phyloP scores from a whole-genome alignment of 2,888 invertebrate genomes.

The Polyommatus icarus region DNA sequence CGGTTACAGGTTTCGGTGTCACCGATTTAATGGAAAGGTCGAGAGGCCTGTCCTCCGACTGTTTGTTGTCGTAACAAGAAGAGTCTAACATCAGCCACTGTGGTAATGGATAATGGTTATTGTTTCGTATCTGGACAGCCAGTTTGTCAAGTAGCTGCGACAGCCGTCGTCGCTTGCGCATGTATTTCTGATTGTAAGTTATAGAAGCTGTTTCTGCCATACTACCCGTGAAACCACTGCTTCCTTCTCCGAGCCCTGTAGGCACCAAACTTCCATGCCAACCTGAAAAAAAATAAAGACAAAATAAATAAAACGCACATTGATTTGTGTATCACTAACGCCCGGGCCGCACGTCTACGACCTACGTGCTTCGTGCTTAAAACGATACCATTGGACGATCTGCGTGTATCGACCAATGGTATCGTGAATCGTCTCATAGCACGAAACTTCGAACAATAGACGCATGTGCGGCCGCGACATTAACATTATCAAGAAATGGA shows the following conservation, averaged over 20 bases:
- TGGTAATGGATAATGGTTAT: conserved; percentile 61
- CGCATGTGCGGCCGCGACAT: too few species aligned
- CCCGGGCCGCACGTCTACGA: too few species aligned
- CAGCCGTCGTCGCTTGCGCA: conserved; percentile 88
- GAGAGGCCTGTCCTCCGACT: conserved; percentile 88
- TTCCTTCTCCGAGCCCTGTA: conserved; percentile 53
- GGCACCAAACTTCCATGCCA: conserved; percentile 51
- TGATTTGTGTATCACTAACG: background rate
- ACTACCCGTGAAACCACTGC: conserved; percentile 55
- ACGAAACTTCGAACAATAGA: too few species aligned
- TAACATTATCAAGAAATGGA: too few species aligned
- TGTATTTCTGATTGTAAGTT: conserved; percentile 59
- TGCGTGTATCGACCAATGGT: too few species aligned
- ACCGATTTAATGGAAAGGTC: conserved; percentile 89
- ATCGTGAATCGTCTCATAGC: too few species aligned
- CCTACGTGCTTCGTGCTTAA: too few species aligned
- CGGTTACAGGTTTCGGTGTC: conserved; percentile 83
- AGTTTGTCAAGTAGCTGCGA: conserved; percentile 90
- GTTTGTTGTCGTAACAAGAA: conserved; percentile 44
- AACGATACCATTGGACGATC: background rate
- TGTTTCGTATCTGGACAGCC: conserved; percentile 62
- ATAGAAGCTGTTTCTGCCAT: conserved; percentile 75
- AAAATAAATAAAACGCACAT: background rate
- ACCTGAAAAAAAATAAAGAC: conserved; percentile 50
- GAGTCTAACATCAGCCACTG: conserved; percentile 58